Percentiles rank a stretch among this genome's conserved stretches.
Conservation (phyloP, 2,888 invertebrate species). For the Melangyna quadrimaculata region DNA sequence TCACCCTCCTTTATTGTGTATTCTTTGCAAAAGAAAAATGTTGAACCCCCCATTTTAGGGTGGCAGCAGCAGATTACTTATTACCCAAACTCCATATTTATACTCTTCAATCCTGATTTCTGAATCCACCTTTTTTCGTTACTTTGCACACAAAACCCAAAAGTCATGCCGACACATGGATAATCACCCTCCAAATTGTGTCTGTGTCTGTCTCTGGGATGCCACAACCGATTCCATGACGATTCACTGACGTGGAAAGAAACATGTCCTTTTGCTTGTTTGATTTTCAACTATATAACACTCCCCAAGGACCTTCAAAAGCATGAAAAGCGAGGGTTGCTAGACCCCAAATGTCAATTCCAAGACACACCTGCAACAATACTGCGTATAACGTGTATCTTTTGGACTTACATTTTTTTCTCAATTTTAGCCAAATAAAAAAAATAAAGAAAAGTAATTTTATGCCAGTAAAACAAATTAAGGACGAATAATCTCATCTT, state of each 20-base stretch:
- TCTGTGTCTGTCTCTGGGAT: constrained; percentile 46
- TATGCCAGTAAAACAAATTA: constrained; percentile 71
- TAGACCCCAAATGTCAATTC: neutral
- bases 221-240: constrained; percentile 70
- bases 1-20: constrained; percentile 52
- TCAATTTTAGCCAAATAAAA: neutral
- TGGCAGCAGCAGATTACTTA: constrained; percentile 56
- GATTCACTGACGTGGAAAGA: constrained; percentile 68
- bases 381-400: constrained; percentile 19
- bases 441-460: constrained; percentile 47
- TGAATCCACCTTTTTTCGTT: constrained; percentile 55
- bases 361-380: constrained; percentile 59
- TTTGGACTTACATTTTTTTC: constrained; percentile 19
- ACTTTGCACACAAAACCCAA: constrained; percentile 4
- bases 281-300: constrained; percentile 43
- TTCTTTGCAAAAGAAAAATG: constrained; percentile 21
- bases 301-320: constrained; percentile 47
- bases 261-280: constrained; percentile 43
- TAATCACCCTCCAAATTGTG: constrained; percentile 53
- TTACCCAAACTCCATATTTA: constrained; percentile 34
- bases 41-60: neutral
- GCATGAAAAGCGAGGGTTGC: constrained; percentile 11
- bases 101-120: neutral
- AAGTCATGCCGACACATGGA: constrained; percentile 26
- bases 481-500: constrained; percentile 24